Evolutionary conservation across 2,888 invertebrate species (phyloP), one percentile per base, ranked within the genome.

Genomic region (Furcula furcula): DNA sequence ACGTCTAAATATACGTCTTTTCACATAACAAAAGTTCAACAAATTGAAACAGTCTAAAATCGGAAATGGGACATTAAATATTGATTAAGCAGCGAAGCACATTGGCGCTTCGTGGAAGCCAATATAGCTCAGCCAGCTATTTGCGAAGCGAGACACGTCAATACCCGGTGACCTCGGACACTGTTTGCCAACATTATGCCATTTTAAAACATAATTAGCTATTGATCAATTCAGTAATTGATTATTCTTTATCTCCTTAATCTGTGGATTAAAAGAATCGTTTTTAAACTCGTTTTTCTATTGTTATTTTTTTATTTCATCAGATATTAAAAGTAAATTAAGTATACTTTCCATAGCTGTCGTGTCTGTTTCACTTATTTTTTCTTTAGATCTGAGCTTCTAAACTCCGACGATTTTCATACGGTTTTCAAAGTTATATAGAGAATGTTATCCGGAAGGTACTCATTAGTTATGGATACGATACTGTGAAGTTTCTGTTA

Each of bases 21-120:
- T 34, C 20, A 25, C 29, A 29, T 22, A 39, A 22, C 28, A 15
- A 41, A 44, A 38, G 42, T 38, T 33, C 33, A 32, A 13, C 40
- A 36, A 33, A 53, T 48, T 41, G 34, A 54, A 53, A 44, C 26
- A 42, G 42, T 38, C 29, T 46, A 29, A 47, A 40, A 51, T 40
- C 46, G 56, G 61, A 68, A 67, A 63, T 55, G 40, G 52, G 40
- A 49, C 50, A 57, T 63, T 59, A 55, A 60, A 61, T 66, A 68
- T 67, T 68, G 57, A 68, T 63, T 57, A 57, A 50, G 40, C 21
- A 38, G 31, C 39, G 34, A 42, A 50, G 46, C 39, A 40, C 46
- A 47, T 46, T 47, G 38, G 32, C 25, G 43, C 49, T 63, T 62
- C 55, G 40, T 50, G 42, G 55, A 59, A 56, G 46, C 39, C 35